Percentiles rank a stretch among this genome's conserved stretches.
These are phyloP conservation scores for Drosophila longiperda DNA, from an alignment of 2,888 invertebrate genomes.

Conservation along the genomic window DNA sequence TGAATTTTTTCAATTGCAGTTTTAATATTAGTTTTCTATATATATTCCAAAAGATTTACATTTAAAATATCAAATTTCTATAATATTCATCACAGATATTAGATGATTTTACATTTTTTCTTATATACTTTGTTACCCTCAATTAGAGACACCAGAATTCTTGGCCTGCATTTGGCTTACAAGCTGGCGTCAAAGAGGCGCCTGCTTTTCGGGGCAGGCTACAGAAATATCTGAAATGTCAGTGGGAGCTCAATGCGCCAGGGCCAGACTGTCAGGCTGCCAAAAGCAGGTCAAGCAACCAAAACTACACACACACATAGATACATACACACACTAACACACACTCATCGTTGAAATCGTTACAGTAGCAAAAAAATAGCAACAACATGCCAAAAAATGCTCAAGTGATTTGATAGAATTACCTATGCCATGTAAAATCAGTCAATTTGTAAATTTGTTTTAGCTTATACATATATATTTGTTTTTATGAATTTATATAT, in stretches of 20 bases:
- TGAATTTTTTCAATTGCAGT: background rate
- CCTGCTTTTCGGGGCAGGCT: constrained; percentile 35
- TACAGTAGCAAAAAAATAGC: constrained; percentile 35
- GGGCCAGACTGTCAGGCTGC: constrained; percentile 75
- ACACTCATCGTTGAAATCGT: constrained; percentile 47
- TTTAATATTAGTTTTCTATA: background rate
- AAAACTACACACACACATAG: constrained; percentile 27
- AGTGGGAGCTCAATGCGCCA: constrained; percentile 58
- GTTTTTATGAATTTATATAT: too few species aligned
- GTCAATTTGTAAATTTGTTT: background rate
- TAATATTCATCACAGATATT: background rate
- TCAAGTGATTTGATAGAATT: background rate
- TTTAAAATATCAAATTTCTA: background rate
- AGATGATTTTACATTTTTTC: background rate
- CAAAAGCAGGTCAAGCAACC: constrained; percentile 65
- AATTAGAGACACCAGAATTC: constrained; percentile 19
- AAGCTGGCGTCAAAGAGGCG: constrained; percentile 51
- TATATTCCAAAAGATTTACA: background rate
- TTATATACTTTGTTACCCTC: constrained; percentile 4
- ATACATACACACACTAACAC: constrained; percentile 8
- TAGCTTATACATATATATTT: too few species aligned
- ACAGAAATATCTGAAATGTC: constrained; percentile 56
- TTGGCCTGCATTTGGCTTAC: constrained; percentile 30
- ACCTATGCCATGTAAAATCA: constrained; percentile 4
- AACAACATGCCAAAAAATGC: constrained; percentile 4